Evolutionary conservation across 2,888 invertebrate genomes (phyloP), one percentile per base, ranked within the genome.

Genomic region (Mesorhabditis belari): DNA sequence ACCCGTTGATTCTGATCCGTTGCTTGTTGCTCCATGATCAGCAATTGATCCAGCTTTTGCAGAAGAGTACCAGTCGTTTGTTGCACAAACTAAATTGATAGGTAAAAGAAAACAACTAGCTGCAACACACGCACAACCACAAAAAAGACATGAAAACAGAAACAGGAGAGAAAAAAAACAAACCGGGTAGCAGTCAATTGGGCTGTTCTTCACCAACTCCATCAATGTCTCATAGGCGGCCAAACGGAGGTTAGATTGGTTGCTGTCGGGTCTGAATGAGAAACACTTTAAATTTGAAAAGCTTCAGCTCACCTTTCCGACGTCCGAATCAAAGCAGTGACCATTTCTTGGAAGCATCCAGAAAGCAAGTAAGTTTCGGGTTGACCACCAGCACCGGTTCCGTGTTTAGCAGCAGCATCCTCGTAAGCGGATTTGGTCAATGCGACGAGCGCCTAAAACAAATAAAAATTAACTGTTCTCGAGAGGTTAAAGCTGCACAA

Each of bases 141-240:
- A n/a, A n/a, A n/a, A n/a, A n/a, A n/a, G n/a, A n/a, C n/a, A n/a
- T n/a, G n/a, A n/a, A n/a, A n/a, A n/a, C n/a, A n/a, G n/a, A n/a
- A n/a, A n/a, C n/a, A n/a, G n/a, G n/a, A n/a, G n/a, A n/a, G n/a
- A n/a, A n/a, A n/a, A n/a, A n/a, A n/a, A n/a, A 29, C 99, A 96
- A 55, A 91, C 90, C 2, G 90, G 86, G 82, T 99, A 99, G 82
- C 96, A 98, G 85, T 80, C 84, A 70, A 88, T 87, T 0, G 98
- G 95, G 2, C 94, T 94, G 83, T 95, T 96, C 83, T 96, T 98
- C 51, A 99, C 91, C 90, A 98, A 90, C 85, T 96, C 96, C 96
- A 98, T 98, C 0, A 98, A 86, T 0, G 98, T 95, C 83, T 98
- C 96, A 82, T 98, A 98, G 0, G 98, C 98, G 29, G 96, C 94